Conservation (phyloP, 2,113 vertebrate genomes). For the Verasper variegatus region DNA sequence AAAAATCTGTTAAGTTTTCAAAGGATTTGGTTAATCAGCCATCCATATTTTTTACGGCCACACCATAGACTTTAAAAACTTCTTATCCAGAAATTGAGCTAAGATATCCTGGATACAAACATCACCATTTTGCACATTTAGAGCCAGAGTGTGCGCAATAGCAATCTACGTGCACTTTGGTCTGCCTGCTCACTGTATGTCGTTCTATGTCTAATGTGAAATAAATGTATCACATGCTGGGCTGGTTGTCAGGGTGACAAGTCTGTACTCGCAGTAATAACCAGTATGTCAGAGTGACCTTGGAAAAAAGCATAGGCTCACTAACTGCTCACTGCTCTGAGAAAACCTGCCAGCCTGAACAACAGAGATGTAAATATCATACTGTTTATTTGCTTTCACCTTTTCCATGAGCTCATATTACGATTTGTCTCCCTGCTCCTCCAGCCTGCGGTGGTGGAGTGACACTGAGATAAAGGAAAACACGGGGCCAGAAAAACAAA, state of each 20-base stretch:
- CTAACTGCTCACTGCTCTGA: neutral
- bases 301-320: conserved; percentile 2
- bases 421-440: neutral
- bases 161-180: too few species aligned
- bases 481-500: conserved; percentile 26
- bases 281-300: conserved; percentile 18
- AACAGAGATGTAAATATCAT: too few species aligned
- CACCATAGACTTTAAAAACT: too few species aligned
- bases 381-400: neutral
- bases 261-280: conserved; percentile 14
- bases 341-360: neutral
- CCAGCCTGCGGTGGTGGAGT: neutral
- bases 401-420: conserved; percentile 5
- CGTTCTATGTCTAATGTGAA: neutral
- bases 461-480: neutral
- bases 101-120: too few species aligned
- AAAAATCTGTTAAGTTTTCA: too few species aligned
- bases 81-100: too few species aligned
- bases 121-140: too few species aligned
- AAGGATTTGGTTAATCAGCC: too few species aligned
- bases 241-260: conserved; percentile 18
- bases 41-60: too few species aligned
- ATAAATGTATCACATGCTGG: neutral
- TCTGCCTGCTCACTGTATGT: neutral
- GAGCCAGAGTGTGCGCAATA: too few species aligned